phyloP scores from a whole-genome alignment of 2,113 vertebrate species.

The Clupea harengus region DNA sequence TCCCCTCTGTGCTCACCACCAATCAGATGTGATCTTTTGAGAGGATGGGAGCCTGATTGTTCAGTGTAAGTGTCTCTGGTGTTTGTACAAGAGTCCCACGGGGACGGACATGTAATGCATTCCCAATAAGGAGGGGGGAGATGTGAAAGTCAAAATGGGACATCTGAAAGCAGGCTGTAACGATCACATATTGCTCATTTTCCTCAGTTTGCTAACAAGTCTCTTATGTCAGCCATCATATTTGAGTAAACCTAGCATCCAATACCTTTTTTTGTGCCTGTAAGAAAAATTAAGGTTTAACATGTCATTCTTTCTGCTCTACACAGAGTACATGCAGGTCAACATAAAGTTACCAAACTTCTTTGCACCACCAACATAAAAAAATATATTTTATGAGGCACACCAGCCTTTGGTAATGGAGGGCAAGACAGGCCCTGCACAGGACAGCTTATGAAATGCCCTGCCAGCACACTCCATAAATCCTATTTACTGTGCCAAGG shows the following conservation, averaged over 20 bases:
- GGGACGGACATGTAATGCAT: conserved; percentile 6
- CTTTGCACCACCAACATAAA: background rate
- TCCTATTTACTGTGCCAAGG: background rate
- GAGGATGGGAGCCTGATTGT: conserved; percentile 23
- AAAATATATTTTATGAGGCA: background rate
- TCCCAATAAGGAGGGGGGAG: background rate
- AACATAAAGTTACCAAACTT: background rate
- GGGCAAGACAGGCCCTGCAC: background rate
- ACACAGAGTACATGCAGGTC: no score
- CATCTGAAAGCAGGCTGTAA: background rate
- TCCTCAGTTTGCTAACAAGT: background rate
- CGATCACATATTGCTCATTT: background rate
- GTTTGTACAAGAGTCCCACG: background rate
- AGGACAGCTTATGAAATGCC: background rate
- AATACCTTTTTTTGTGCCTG: background rate
- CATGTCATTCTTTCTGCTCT: no score
- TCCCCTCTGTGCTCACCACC: background rate
- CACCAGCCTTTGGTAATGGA: background rate
- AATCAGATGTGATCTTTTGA: conserved; percentile 3
- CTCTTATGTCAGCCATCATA: background rate
- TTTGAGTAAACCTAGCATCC: background rate
- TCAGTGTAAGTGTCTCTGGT: conserved; percentile 8
- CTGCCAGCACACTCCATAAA: background rate
- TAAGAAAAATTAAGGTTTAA: background rate
- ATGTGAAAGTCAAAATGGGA: no score